Conservation (phyloP, 2,113 vertebrate species). For the Vulpes vulpes region DNA sequence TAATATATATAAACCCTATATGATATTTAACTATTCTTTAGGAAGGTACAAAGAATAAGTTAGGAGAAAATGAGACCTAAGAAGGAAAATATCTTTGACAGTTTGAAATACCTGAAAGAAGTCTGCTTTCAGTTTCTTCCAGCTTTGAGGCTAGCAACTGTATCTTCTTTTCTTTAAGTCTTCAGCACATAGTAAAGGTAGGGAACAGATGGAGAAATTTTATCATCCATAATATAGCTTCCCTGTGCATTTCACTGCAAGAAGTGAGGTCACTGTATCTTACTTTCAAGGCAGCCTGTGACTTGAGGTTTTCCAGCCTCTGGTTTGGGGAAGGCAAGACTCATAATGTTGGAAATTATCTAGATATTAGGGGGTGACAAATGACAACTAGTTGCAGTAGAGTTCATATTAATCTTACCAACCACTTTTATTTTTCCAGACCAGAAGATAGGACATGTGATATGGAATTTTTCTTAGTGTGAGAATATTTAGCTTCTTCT, state of each 20-base stretch:
- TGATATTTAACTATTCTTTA: background rate
- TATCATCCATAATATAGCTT: background rate
- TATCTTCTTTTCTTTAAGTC: background rate
- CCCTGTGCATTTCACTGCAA: background rate
- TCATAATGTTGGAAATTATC: background rate
- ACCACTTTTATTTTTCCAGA: background rate
- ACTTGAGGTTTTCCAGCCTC: background rate
- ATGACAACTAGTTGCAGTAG: background rate
- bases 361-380: background rate
- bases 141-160: background rate
- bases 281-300: background rate
- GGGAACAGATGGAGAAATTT: background rate
- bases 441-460: background rate
- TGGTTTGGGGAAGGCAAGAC: background rate
- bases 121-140: background rate
- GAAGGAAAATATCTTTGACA: background rate
- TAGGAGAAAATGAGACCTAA: slow-evolving; percentile 4
- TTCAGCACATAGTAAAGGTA: background rate
- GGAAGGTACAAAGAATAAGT: background rate
- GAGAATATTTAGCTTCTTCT: background rate
- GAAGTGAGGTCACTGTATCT: background rate
- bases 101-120: background rate
- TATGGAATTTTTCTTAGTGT: background rate
- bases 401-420: background rate
- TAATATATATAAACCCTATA: background rate